Conservation (phyloP, 1,140 invertebrate genomes). For the Drosophila biarmipes region DNA sequence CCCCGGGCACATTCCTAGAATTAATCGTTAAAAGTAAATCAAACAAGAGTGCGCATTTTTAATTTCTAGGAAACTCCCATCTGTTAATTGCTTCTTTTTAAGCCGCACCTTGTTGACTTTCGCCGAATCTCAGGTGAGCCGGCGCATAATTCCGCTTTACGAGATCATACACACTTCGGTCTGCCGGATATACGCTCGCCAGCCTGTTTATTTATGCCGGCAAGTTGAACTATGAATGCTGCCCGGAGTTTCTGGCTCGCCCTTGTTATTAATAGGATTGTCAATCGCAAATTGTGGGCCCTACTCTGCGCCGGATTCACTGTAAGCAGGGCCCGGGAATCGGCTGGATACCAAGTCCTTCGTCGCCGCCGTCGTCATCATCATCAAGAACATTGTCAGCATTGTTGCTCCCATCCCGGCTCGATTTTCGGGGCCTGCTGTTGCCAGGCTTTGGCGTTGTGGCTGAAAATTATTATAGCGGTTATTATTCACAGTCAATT, state of each 20-base stretch:
- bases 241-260: conserved; percentile 27
- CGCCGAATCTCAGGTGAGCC: conserved; percentile 3
- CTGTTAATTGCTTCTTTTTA: conserved; percentile 23
- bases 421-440: conserved; percentile 39
- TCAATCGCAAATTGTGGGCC: conserved; percentile 79
- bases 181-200: conserved; percentile 14
- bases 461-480: conserved; percentile 83
- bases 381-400: conserved; percentile 70
- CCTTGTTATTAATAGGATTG: conserved; percentile 81
- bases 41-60: not conserved
- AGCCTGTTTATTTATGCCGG: conserved; percentile 61
- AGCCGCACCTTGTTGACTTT: conserved; percentile 21
- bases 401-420: conserved; percentile 40
- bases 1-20: not conserved
- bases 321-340: not conserved
- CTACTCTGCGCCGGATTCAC: conserved; percentile 30
- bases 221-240: conserved; percentile 40
- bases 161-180: conserved; percentile 49
- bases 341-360: not conserved
- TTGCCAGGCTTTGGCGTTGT: conserved; percentile 50
- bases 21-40: not conserved
- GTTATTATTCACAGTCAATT: conserved; percentile 83
- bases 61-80: conserved; percentile 10
- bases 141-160: conserved; percentile 10
- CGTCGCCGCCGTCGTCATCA: conserved; percentile 38